Evolutionary conservation across 1,140 invertebrate species (phyloP), one percentile per base, ranked within the genome.

Genomic region (Drosophila simulans): DNA sequence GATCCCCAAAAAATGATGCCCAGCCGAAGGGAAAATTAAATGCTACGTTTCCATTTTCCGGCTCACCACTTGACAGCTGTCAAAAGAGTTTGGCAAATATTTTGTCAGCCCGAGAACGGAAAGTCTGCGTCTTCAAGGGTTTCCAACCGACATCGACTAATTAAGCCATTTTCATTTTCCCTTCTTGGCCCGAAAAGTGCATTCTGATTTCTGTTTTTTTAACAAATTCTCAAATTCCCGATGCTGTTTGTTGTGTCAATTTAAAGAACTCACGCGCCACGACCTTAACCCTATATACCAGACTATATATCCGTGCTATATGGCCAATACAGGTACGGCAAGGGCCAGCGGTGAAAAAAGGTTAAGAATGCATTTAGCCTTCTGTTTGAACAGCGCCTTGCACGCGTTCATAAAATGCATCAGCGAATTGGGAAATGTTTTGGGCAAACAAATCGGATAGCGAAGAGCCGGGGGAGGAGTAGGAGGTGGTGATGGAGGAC

Each of bases 331-430:
- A 73, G 55, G 54, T 56, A 75, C 66, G 56, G 46, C 17, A 25
- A 57, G 56, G 64, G 52, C 49, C 65, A 77, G 65, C 64, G 73
- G 20, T 31, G 35, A 46, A 52, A 43, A 88, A 88, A 89, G 84
- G 84, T 89, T 88, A 88, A 80, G 68, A 89, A 80, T 80, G 76
- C 71, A 64, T 84, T 85, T 78, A 70, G 80, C 59, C 69, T 71
- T 84, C 80, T 85, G 77, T 85, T 86, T 86, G 73, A 56, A 55
- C 46, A 54, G 63, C 56, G 73, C 56, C 66, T 59, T 85, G 84
- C 83, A 88, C 84, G 83, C 84, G 83, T 88, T 80, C 84, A 88
- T 88, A 89, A 88, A 88, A 88, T 65, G 83, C 83, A 88, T 88
- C 84, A 89, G 84, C 80, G 84, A 88, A 88, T 88, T 80, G 76